A percentile compares a stretch with the other conserved stretches of the same genome.
phyloP scores from a whole-genome alignment of 2,888 invertebrate species.

The Meteorus cinctellus region DNA sequence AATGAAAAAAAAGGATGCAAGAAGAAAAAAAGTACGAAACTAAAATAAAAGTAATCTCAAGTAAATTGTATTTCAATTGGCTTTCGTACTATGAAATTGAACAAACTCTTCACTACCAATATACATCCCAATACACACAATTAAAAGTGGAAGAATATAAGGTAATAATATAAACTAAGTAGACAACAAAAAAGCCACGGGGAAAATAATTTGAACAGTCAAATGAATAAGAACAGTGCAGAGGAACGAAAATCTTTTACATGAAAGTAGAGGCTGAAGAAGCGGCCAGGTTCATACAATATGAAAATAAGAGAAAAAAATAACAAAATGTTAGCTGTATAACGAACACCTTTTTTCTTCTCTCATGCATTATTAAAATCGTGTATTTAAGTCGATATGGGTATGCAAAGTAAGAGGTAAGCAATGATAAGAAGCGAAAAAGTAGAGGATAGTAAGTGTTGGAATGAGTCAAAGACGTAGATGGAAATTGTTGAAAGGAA shows the following conservation, averaged over 20 bases:
- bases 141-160: constrained; percentile 35
- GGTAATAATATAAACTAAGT: constrained; percentile 21
- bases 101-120: background rate
- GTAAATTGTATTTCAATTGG: background rate
- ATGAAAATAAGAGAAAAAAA: constrained; percentile 35
- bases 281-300: too few relatives aligned
- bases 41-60: background rate
- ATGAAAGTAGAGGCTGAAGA: too few relatives aligned
- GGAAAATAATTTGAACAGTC: background rate
- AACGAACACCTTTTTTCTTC: constrained; percentile 70
- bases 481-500: constrained; percentile 4
- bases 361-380: constrained; percentile 71
- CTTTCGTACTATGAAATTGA: background rate
- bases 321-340: constrained; percentile 43
- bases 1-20: background rate
- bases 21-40: background rate
- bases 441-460: constrained; percentile 52
- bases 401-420: constrained; percentile 69
- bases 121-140: background rate
- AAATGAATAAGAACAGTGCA: too few relatives aligned
- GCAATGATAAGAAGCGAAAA: constrained; percentile 67
- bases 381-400: constrained; percentile 67
- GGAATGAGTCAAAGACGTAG: constrained; percentile 34
- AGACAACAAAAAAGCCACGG: constrained; percentile 22
- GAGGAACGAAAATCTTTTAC: too few relatives aligned